A percentile compares a stretch with the other conserved stretches of the same genome.
phyloP scores from a whole-genome alignment of 2,797 vertebrate species.

The Podarcis siculus region DNA sequence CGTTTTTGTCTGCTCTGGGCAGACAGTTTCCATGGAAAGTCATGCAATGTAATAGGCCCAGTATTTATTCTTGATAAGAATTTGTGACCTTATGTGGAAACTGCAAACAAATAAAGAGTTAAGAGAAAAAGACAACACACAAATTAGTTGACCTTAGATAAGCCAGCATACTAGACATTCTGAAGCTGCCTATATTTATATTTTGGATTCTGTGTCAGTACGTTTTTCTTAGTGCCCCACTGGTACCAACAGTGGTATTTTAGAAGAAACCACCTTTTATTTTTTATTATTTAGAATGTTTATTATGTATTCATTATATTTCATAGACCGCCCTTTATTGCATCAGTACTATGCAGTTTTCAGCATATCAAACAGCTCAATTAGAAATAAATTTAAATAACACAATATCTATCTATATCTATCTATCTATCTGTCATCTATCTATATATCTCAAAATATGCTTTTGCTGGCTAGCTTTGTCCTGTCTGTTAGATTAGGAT shows the following conservation, averaged over 20 bases:
- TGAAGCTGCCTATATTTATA: neutral
- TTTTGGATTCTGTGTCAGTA: neutral
- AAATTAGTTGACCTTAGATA: conserved; percentile 27
- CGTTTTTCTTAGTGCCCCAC: neutral
- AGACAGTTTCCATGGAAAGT: neutral
- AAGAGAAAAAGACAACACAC: neutral
- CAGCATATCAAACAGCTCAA: too few relatives aligned
- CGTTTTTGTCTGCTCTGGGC: neutral
- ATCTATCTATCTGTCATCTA: too few relatives aligned
- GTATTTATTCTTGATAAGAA: conserved; percentile 29
- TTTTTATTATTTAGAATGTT: too few relatives aligned
- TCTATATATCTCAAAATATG: too few relatives aligned
- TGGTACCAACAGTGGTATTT: neutral
- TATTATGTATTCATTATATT: too few relatives aligned
- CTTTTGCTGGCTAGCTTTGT: neutral
- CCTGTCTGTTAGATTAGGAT: neutral
- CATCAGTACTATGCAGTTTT: too few relatives aligned
- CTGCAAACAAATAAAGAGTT: conserved; percentile 20
- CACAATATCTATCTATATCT: too few relatives aligned
- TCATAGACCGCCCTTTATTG: too few relatives aligned
- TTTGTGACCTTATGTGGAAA: neutral
- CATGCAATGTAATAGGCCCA: neutral
- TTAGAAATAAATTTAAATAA: too few relatives aligned
- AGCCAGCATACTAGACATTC: neutral
- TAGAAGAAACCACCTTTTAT: neutral